A percentile compares a stretch with the other conserved stretches of the same genome.
Conservation (phyloP, 2,797 vertebrate genomes). For the Gymnoscopelus microlampas region DNA sequence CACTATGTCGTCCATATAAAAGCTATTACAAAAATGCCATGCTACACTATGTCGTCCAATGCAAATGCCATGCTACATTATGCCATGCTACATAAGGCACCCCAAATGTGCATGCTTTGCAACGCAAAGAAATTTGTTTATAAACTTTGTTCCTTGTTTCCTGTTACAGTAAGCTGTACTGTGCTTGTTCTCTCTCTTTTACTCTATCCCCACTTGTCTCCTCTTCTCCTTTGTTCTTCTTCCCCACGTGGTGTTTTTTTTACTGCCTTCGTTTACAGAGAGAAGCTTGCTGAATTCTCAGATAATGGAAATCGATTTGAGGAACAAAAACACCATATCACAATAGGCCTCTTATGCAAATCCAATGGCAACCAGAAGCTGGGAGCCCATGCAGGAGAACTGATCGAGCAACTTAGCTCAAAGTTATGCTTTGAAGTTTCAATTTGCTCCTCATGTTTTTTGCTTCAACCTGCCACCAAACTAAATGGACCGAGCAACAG, state of each 20-base stretch:
- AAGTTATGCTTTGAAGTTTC: slow-evolving; percentile 56
- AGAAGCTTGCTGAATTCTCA: slow-evolving; percentile 46
- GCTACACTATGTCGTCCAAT: too few species aligned
- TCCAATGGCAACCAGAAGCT: slow-evolving; percentile 40
- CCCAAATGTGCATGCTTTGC: neutral
- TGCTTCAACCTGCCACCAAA: slow-evolving; percentile 29
- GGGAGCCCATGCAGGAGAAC: slow-evolving; percentile 18
- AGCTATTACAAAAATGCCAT: too few species aligned
- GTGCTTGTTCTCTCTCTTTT: neutral
- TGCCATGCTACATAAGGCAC: neutral
- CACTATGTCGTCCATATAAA: too few species aligned
- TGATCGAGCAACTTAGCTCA: slow-evolving; percentile 49
- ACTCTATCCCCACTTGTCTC: neutral
- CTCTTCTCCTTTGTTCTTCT: neutral
- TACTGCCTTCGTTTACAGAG: slow-evolving; percentile 30
- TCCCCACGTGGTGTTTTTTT: neutral
- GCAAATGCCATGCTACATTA: neutral
- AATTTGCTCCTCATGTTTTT: slow-evolving; percentile 47
- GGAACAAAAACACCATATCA: slow-evolving; percentile 61
- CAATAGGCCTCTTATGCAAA: slow-evolving; percentile 41
- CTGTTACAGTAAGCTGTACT: slow-evolving; percentile 26
- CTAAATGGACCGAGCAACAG: slow-evolving; percentile 37
- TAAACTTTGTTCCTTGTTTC: slow-evolving; percentile 49
- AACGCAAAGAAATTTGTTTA: slow-evolving; percentile 61
- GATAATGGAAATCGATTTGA: slow-evolving; percentile 68